Base-by-base conservation (phyloP, 2,888 invertebrate genomes). In the Coelopa pilipes region DNA sequence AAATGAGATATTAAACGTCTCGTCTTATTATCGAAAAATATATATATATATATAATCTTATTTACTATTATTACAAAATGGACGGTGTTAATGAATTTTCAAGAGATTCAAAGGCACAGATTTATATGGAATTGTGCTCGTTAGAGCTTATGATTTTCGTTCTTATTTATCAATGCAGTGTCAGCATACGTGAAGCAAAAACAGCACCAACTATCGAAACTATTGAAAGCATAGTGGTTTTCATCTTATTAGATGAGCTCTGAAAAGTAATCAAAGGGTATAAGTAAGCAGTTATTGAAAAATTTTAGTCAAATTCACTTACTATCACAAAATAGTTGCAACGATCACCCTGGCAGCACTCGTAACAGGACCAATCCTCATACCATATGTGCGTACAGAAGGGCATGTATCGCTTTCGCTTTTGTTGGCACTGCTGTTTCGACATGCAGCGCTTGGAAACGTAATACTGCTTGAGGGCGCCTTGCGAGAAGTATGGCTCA, bases 311-410 rank as follows among this genome's bases (percentile, higher is more conserved):
- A 53, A 34, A 34, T 19, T 46, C 10, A 68, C 96, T 94, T 89
- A 98, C 97, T 85, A 98, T 95, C 68, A 96, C 92, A 87, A 93
- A 98, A 86, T 95, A 98, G 87, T 98, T 98, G 88, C 98, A 98
- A 72, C 96, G 91, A 87, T 98, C 98, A 68, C 98, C 98, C 83
- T 94, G 94, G 85, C 98, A 98, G 87, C 98, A 98, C 86, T 98
- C 97, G 0, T 95, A 93, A 88, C 98, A 98, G 78, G 93, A 93
- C 98, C 98, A 98, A 88, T 98, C 98, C 84, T 96, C 93, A 83
- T 97, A 98, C 97, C 96, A 96, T 80, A 97, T 95, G 82, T 96
- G 93, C 1, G 96, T 94, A 82, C 97, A 97, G 75, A 92, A 90
- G 10, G 90, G 91, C 93, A 93, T 95, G 81, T 92, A 92, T 55